Conservation (phyloP, 2,113 vertebrate species). For the Scopus umbretta region DNA sequence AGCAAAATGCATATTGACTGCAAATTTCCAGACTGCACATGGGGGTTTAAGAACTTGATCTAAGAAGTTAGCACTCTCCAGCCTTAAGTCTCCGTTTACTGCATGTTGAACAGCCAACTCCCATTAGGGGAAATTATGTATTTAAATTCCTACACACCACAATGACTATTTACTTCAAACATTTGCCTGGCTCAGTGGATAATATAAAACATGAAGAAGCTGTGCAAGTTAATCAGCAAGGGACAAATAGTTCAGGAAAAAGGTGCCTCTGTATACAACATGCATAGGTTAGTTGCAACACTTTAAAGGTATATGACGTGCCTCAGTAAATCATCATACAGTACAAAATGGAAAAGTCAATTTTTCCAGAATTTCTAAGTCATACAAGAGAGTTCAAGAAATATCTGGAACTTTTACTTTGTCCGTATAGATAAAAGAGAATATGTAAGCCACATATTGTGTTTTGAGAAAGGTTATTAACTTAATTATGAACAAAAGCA, state of each 20-base stretch:
- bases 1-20: not conserved
- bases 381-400: not conserved
- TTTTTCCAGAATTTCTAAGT: not conserved
- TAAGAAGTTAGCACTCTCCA: not conserved
- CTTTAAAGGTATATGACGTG: not conserved
- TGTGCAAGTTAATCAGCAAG: not conserved
- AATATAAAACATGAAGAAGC: not conserved
- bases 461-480: not conserved
- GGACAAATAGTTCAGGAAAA: not conserved
- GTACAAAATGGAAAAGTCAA: not conserved
- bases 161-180: not conserved
- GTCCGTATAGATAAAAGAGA: not conserved
- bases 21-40: not conserved
- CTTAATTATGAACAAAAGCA: not conserved
- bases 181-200: not conserved
- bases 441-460: not conserved
- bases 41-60: not conserved
- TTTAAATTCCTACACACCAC: conserved; percentile 23
- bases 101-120: not conserved
- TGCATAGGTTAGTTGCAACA: not conserved
- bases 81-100: not conserved
- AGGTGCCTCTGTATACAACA: not conserved
- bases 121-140: not conserved
- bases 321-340: not conserved
- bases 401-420: not conserved